Evolutionary conservation across 1,140 invertebrate genomes (phyloP).

Genomic region (Pentalonia nigronervosa): DNA sequence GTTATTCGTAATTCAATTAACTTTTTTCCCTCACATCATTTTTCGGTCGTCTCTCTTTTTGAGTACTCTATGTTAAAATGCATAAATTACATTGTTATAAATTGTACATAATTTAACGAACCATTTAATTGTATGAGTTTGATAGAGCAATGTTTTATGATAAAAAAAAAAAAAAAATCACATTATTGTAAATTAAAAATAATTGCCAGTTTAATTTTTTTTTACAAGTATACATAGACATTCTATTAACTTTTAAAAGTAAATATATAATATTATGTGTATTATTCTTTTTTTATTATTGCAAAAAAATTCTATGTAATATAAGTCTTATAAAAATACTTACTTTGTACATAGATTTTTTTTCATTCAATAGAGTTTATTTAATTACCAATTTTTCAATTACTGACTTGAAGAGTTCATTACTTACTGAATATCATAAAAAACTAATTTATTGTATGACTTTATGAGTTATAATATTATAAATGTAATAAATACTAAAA

Average conservation of each 20-base stretch:
- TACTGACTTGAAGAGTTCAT: background rate
- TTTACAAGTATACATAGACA: background rate
- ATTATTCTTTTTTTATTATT: background rate
- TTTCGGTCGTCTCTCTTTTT: background rate
- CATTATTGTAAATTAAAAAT: background rate
- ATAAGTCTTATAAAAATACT: background rate
- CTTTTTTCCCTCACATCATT: background rate
- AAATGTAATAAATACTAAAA: background rate
- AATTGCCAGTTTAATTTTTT: background rate
- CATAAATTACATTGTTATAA: background rate
- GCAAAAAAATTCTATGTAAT: background rate
- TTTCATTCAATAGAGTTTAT: background rate
- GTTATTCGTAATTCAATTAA: constrained; percentile 1
- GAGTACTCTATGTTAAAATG: background rate
- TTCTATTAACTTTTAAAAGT: background rate
- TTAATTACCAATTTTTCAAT: background rate
- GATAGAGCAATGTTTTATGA: background rate
- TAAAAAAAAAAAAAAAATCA: background rate
- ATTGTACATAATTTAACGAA: background rate
- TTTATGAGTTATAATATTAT: too few relatives aligned
- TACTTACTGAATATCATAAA: background rate
- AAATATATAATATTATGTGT: background rate
- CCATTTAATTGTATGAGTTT: background rate
- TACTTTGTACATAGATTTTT: background rate
- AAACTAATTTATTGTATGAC: too few relatives aligned